phyloP scores from a whole-genome alignment of 2,113 vertebrate genomes.

The Lontra canadensis region DNA sequence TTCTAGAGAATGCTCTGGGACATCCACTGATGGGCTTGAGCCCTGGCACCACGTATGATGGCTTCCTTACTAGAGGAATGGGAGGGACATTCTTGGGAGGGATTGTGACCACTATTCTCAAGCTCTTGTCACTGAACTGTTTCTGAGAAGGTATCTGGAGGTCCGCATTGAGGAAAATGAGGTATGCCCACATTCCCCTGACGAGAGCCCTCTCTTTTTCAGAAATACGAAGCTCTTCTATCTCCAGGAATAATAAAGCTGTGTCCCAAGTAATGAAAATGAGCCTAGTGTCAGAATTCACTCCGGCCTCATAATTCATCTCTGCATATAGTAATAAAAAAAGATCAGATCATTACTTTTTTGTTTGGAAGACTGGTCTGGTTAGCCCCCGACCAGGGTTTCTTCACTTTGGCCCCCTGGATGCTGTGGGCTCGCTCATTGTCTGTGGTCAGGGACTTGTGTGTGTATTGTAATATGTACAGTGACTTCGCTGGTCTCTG shows the following conservation, averaged over 20 bases:
- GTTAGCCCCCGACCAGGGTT: background rate
- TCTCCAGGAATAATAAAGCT: background rate
- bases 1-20: background rate
- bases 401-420: too few species aligned
- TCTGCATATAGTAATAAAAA: background rate
- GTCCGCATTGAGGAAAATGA: background rate
- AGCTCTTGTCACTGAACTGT: background rate
- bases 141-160: background rate
- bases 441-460: background rate
- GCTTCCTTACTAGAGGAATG: background rate
- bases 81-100: accelerated
- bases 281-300: background rate
- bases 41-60: background rate
- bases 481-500: background rate
- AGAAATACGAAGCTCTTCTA: background rate
- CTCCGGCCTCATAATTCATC: background rate
- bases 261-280: background rate
- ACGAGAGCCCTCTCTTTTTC: background rate
- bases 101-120: background rate
- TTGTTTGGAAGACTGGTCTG: background rate
- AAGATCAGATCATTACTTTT: background rate
- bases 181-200: background rate
- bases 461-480: accelerated
- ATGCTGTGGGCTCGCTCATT: accelerated
- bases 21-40: too few species aligned